phyloP scores from a whole-genome alignment of 1,140 invertebrate species.

The Nixonia krombeini region DNA sequence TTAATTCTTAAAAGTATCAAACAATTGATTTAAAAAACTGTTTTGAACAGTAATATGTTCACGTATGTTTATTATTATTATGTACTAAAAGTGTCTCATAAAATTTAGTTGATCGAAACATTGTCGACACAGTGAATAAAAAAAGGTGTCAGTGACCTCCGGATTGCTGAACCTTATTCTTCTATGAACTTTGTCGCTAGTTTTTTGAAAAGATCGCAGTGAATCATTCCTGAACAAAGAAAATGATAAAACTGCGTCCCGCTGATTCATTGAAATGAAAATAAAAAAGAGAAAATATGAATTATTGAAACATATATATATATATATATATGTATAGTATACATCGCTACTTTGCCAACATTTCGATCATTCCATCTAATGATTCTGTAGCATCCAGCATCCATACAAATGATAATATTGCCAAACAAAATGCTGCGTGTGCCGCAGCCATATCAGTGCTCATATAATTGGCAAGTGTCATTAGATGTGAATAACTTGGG shows the following conservation, averaged over 20 bases:
- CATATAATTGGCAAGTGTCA: conserved; percentile 54
- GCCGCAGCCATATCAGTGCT: conserved; percentile 48
- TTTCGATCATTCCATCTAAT: conserved; percentile 61
- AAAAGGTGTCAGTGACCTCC: conserved; percentile 51
- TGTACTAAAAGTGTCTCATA: no score
- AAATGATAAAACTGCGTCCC: background rate
- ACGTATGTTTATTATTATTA: no score
- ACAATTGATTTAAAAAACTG: no score
- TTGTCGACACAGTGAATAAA: conserved; percentile 35
- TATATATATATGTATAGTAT: background rate
- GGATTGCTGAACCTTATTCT: conserved; percentile 54
- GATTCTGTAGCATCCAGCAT: conserved; percentile 70
- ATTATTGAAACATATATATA: no score
- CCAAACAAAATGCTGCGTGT: conserved; percentile 59
- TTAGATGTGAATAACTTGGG: conserved; percentile 43
- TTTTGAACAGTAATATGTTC: no score
- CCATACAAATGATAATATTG: conserved; percentile 67
- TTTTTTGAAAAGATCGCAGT: background rate
- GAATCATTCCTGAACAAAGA: conserved; percentile 8
- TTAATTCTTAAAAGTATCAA: no score
- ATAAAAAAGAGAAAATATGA: conserved; percentile 6
- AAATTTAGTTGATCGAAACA: conserved; percentile 5
- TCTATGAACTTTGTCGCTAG: conserved; percentile 4
- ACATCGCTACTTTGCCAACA: conserved; percentile 61
- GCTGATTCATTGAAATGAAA: conserved; percentile 4